Evolutionary conservation across 2,888 invertebrate species (phyloP).

Genomic region (Selenia dentaria): DNA sequence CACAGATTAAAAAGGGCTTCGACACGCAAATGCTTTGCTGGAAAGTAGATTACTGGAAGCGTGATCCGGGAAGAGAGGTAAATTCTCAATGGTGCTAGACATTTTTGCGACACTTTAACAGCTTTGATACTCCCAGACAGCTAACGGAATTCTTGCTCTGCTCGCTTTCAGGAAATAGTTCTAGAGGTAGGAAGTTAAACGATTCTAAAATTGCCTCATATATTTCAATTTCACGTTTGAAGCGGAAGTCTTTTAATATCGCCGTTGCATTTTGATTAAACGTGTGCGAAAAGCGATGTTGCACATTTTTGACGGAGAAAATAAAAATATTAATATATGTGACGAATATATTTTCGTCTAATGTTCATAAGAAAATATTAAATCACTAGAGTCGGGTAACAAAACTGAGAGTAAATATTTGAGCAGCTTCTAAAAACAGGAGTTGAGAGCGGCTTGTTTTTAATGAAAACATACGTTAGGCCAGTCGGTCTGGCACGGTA

Average conservation of each 20-base stretch:
- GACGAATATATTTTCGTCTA: background rate
- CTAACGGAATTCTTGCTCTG: conserved; percentile 2
- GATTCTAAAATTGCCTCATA: conserved; percentile 33
- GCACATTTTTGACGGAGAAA: too few species aligned
- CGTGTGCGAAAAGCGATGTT: too few species aligned
- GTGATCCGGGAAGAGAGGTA: background rate
- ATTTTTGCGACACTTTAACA: conserved; percentile 8
- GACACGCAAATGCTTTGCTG: conserved; percentile 29
- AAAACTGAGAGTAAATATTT: conserved; percentile 62
- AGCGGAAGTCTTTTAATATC: background rate
- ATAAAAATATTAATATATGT: too few species aligned
- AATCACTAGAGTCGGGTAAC: conserved; percentile 56
- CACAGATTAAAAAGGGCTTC: conserved; percentile 47
- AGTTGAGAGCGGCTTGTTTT: conserved; percentile 75
- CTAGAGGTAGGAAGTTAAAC: background rate
- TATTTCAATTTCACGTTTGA: conserved; percentile 20
- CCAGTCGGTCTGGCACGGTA: conserved; percentile 33
- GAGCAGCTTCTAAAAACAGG: conserved; percentile 72
- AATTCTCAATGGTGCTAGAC: conserved; percentile 14
- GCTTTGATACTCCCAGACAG: conserved; percentile 6
- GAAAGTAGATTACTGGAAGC: background rate
- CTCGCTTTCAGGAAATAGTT: conserved; percentile 23
- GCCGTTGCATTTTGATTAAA: background rate
- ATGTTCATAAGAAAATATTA: conserved; percentile 6
- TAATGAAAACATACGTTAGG: conserved; percentile 61